Conservation (phyloP, 2,797 vertebrate genomes). For the Yasuhikotakia modesta region DNA sequence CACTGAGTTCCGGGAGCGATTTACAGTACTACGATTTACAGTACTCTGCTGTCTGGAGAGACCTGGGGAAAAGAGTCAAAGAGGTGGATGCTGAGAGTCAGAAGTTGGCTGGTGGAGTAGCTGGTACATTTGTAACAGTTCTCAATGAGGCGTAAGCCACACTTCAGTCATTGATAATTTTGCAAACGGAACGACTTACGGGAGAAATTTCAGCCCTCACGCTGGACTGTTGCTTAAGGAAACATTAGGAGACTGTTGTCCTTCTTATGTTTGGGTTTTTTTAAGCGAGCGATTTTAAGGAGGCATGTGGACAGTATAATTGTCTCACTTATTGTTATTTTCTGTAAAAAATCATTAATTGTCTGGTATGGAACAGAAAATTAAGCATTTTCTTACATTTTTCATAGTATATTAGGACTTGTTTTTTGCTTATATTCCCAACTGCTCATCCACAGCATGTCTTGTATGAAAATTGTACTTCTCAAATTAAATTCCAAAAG, state of each 20-base stretch:
- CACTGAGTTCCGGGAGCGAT: constrained; percentile 15
- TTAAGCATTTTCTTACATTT: background rate
- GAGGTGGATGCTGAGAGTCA: background rate
- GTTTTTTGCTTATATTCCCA: background rate
- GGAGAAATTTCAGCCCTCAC: background rate
- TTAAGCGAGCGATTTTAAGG: background rate
- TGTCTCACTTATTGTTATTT: background rate
- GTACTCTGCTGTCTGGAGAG: background rate
- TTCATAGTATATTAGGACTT: background rate
- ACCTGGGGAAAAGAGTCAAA: constrained; percentile 4
- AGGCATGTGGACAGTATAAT: background rate
- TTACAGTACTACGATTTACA: constrained; percentile 7
- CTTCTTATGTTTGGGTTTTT: background rate
- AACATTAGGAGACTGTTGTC: background rate
- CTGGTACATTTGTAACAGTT: background rate
- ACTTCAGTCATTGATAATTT: background rate
- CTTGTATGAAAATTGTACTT: background rate
- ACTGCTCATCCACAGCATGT: background rate
- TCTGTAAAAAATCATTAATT: background rate
- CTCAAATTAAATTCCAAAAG: background rate
- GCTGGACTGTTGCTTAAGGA: background rate
- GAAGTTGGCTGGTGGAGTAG: background rate
- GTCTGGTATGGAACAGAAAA: background rate
- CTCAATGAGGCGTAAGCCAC: background rate
- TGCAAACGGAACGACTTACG: background rate